phyloP scores from a whole-genome alignment of 1,140 invertebrate species.

The Leptinotarsa texana region DNA sequence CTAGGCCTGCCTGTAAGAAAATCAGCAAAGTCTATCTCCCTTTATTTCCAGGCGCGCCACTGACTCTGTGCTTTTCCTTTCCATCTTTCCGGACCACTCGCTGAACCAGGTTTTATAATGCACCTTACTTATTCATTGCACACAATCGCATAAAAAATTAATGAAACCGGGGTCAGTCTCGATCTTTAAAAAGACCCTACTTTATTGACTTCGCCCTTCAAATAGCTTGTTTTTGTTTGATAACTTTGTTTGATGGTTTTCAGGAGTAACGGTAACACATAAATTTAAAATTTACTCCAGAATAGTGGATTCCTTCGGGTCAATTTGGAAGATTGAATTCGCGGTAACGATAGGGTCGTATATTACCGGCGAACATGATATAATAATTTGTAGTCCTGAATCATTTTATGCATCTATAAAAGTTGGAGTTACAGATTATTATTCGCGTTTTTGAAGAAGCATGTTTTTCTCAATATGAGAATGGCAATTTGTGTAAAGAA shows the following conservation, averaged over 20 bases:
- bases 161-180: constrained; percentile 52
- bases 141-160: constrained; percentile 56
- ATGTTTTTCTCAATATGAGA: too few species aligned
- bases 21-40: too few species aligned
- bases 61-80: neutral
- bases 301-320: constrained; percentile 18
- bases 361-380: neutral
- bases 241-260: constrained; percentile 56
- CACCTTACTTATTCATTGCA: constrained; percentile 56
- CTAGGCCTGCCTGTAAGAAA: too few species aligned
- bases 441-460: too few species aligned
- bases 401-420: too few species aligned
- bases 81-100: constrained; percentile 25
- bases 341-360: neutral
- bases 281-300: constrained; percentile 53
- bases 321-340: constrained; percentile 26
- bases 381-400: neutral
- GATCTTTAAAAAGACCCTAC: constrained; percentile 52
- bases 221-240: constrained; percentile 56
- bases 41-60: neutral
- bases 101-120: constrained; percentile 52
- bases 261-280: constrained; percentile 50
- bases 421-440: too few species aligned
- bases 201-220: constrained; percentile 54
- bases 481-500: too few species aligned